Evolutionary conservation across 2,888 invertebrate genomes (phyloP), one percentile per base, ranked within the genome.

Genomic region (Drosophila nr. fundita): DNA sequence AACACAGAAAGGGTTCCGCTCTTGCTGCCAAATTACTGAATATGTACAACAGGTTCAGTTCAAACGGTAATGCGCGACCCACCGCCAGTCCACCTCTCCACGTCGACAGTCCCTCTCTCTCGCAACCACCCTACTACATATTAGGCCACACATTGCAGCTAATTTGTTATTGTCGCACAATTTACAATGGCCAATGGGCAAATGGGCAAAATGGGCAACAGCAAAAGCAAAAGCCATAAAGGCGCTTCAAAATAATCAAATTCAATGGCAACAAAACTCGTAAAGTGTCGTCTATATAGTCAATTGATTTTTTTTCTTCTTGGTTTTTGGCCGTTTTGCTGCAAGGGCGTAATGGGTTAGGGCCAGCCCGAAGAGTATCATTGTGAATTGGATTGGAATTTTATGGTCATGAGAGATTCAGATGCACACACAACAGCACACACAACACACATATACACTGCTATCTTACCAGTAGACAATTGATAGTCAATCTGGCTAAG

Each of bases 161-260:
- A 90, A 90, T 85, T 82, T 83, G 88, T 88, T 85, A 85, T 88
- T 90, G 90, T 85, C 88, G 88, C 89, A 85, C 89, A 83, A 78
- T 86, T 88, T 80, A 71, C 83, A 73, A 70, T 73, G 65, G 67
- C 54, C 75, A 72, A 65, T 54, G 64, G 66, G 54, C 45, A 42
- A 72, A 65, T 54, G 63, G 65, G 53, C 18, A 15, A 52, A 50
- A 50, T 50, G 52, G 32, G 15, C 63, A 60, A 63, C n/a, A 52
- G 15, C 57, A 38, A 27, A 21, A 42, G 52, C 45, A 57, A 49
- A 36, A 48, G 67, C 55, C 60, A 72, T 84, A 75, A 84, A 82
- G 79, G 57, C 64, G 73, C 68, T 85, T 58, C 60, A 59, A 79
- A 72, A 70, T 82, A 82, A 82, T 80, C 80, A 80, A 76, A 80